phyloP scores from a whole-genome alignment of 2,797 vertebrate genomes.

The Threskiornis aethiopicus region DNA sequence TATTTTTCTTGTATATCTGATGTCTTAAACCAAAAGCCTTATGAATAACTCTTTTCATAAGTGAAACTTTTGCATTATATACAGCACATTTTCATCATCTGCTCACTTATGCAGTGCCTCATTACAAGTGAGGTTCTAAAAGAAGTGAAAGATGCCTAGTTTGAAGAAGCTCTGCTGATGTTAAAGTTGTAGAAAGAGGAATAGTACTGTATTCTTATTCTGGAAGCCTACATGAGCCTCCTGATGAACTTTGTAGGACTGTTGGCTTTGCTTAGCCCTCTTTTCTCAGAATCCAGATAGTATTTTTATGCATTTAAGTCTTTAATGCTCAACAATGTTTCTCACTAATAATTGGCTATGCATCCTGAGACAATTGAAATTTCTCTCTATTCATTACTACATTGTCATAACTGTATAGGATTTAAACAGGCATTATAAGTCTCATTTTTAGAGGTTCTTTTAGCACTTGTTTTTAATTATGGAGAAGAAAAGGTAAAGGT shows the following conservation, averaged over 20 bases:
- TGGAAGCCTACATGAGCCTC: background rate
- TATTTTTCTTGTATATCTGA: background rate
- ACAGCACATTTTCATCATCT: background rate
- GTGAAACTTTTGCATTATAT: background rate
- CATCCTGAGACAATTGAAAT: background rate
- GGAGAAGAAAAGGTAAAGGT: conserved; percentile 11
- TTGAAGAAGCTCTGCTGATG: background rate
- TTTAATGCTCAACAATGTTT: background rate
- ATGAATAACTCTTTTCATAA: background rate
- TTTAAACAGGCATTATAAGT: background rate
- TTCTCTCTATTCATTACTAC: background rate
- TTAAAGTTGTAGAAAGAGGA: background rate
- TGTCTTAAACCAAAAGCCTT: background rate
- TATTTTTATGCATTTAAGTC: conserved; percentile 1
- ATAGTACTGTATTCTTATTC: background rate
- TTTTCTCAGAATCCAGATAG: background rate
- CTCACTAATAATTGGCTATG: background rate
- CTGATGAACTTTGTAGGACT: background rate
- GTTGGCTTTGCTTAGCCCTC: background rate
- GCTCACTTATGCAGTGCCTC: background rate
- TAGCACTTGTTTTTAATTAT: background rate
- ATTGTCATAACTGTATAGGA: background rate
- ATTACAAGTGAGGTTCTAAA: background rate
- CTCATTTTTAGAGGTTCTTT: background rate
- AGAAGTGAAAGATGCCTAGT: background rate